Evolutionary conservation across 2,113 vertebrate species (phyloP).

Genomic region (Craseonycteris thonglongyai): DNA sequence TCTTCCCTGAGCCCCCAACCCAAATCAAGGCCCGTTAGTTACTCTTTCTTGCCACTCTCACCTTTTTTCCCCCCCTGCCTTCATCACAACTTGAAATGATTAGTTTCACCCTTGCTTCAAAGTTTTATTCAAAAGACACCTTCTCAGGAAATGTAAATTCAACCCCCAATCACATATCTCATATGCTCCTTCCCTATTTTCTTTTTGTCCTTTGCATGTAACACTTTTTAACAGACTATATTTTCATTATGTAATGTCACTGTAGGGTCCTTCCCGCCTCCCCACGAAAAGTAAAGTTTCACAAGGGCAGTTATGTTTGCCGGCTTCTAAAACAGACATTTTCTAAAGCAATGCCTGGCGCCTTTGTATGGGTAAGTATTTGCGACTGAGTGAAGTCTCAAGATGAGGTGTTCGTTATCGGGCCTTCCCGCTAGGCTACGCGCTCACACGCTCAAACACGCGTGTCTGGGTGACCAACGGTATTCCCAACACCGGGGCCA

Average conservation of each 20-base stretch:
- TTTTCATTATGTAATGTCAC: not conserved
- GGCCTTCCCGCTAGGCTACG: not conserved
- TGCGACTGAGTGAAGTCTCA: not conserved
- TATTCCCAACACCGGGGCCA: not conserved
- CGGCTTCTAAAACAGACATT: no score
- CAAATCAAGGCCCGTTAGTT: not conserved
- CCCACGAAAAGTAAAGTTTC: not conserved
- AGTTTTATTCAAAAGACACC: constrained; percentile 9
- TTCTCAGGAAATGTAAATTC: not conserved
- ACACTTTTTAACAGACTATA: not conserved
- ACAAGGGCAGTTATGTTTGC: not conserved
- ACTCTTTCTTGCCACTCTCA: not conserved
- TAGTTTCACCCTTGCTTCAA: not conserved
- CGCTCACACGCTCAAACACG: not conserved
- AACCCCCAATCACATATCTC: not conserved
- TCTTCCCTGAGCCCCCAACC: not conserved
- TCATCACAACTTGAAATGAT: constrained; percentile 3
- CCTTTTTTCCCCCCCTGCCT: not conserved
- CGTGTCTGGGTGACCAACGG: not conserved
- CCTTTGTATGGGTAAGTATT: not conserved
- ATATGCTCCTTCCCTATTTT: not conserved
- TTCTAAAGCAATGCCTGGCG: not conserved
- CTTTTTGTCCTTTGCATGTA: not conserved
- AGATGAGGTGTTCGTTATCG: not conserved
- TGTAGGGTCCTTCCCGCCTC: not conserved